Evolutionary conservation across 2,113 vertebrate species (phyloP), one percentile per base, ranked within the genome.

Genomic region (Semicossyphus pulcher): DNA sequence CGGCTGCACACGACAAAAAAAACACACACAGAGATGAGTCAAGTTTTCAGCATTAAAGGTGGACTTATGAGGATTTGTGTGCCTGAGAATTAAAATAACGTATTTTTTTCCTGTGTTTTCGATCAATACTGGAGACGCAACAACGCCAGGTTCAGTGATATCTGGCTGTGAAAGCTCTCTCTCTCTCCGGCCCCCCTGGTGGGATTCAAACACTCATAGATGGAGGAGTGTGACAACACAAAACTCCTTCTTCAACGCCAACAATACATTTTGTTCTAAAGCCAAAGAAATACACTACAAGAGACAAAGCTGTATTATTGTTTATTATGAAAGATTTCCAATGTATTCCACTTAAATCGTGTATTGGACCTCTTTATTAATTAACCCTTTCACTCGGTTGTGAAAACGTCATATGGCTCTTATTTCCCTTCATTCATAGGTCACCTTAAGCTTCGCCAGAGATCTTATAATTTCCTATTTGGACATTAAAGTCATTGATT

Each of bases 401-500:
- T 49, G 10, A 51, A 48, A 18, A n/a, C 23, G 26, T 23, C 14
- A 25, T 15, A 10, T 48, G 14, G 16, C 64, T 69, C 8, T 15
- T 52, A 4, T 34, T 41, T 23, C 31, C n/a, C n/a, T 15, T 54
- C 28, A 58, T 34, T 63, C 37, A 16, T 71, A 69, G 49, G 66
- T 76, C 34, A 54, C 21, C 31, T 61, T 56, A 52, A 69, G 42
- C 41, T 8, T 56, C 28, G 64, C 45, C 44, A 45, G 64, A 53
- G 37, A 74, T 71, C 37, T 36, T 62, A 41, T 70, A 67, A 81
- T 76, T 78, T 84, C 49, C 42, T 64, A 21, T 78, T 71, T 57
- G 15, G 49, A 74, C 59, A 78, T 78, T 49, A 76, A 82, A 72
- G 28, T 49, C 36, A 61, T 39, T 66, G 53, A 81, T 84, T 78